Evolutionary conservation across 2,797 vertebrate genomes (phyloP), one percentile per base, ranked within the genome.

Genomic region (Sebastes minor): DNA sequence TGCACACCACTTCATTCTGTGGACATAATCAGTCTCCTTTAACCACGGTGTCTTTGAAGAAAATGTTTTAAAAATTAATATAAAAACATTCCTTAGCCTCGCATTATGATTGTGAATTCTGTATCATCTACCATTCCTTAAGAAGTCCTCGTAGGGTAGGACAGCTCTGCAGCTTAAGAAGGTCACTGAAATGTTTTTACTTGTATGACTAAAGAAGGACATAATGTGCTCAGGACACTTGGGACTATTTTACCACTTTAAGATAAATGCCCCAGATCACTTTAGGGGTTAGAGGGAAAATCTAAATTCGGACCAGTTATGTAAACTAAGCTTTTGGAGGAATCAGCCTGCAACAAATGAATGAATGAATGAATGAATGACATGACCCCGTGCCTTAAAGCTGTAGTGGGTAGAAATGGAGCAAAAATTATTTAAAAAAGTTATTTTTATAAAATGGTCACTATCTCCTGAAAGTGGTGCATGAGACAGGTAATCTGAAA

Each of bases 361-460:
- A 73, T 71, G n/a, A 49, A 73, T 38, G 14, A 18, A 22, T 71
- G 27, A 49, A 67, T 71, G 35, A 20, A 73, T 25, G 10, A 35
- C 38, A 20, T 25, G 2, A 69, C 13, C 0, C 0, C 0, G 4
- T 33, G 13, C 25, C 18, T 25, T 49, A 28, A 52, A 49, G 46
- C 46, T 8, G 8, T 4, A 49, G 46, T 49, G 46, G 18, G 8
- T 49, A 49, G 46, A 49, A 9, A 0, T 49, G 46, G 18, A 49
- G 46, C 0, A 49, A 49, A 49, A 0, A 49, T 49, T 0, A 49
- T 49, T 49, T 49, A 0, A 18, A 46, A 49, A 49, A 49, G 46
- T 49, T 20, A 9, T 49, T 49, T 49, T 9, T 49, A 20, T 49
- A 20, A 49, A 49, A 20, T 0, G 18, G 18, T 49, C 46, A 20